phyloP scores from a whole-genome alignment of 2,113 vertebrate species.

The Opisthocomus hoazin region DNA sequence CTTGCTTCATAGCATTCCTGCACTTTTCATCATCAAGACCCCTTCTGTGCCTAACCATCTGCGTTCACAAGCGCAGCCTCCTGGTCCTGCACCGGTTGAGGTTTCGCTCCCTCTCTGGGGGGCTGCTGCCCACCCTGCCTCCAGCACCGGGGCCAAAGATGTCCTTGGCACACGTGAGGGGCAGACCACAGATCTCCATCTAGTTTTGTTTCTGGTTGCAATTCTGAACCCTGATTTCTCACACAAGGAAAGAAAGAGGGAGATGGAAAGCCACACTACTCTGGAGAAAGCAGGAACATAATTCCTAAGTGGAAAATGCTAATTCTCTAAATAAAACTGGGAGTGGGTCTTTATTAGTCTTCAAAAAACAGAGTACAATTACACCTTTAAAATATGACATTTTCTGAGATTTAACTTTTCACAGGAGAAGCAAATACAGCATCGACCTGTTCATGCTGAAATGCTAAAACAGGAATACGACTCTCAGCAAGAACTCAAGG shows the following conservation, averaged over 20 bases:
- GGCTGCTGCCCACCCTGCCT: not conserved
- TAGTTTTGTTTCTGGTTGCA: not conserved
- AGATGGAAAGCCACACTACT: not conserved
- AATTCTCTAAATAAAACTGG: not conserved
- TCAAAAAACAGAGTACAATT: not conserved
- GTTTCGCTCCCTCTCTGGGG: not conserved
- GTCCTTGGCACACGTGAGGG: not conserved
- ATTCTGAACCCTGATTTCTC: not conserved
- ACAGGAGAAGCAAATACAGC: not conserved
- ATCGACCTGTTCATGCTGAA: not conserved
- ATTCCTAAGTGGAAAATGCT: not conserved
- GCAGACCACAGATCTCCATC: not conserved
- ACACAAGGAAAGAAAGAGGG: not conserved
- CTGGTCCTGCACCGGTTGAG: not conserved
- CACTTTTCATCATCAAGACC: not conserved
- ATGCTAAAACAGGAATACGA: not conserved
- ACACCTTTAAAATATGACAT: not conserved
- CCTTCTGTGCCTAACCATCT: not conserved
- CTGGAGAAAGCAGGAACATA: not conserved
- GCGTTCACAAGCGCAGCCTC: not conserved
- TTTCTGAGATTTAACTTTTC: not conserved
- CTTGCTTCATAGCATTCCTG: not conserved
- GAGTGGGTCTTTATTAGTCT: not conserved
- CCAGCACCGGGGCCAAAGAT: not conserved
- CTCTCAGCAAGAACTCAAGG: not conserved